Percentiles rank a stretch among this genome's conserved stretches.
Evolutionary conservation across 2,888 invertebrate genomes (phyloP).

Genomic region (Ectemnius continuus): DNA sequence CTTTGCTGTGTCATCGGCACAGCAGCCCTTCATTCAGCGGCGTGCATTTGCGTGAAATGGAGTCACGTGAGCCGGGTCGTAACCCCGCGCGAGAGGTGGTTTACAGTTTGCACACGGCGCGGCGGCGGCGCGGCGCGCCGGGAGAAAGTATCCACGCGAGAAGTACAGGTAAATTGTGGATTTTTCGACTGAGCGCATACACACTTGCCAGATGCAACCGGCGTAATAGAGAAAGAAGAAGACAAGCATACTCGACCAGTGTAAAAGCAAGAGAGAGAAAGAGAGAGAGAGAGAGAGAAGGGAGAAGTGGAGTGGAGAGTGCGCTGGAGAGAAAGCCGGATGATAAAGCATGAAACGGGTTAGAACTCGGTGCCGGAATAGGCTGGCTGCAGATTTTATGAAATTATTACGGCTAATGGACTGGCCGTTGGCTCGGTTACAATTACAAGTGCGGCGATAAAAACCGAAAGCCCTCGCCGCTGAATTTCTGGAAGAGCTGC

Average conservation of each 20-base stretch:
- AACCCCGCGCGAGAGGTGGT: conserved; percentile 1
- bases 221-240: too few species aligned
- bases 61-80: too few species aligned
- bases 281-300: too few species aligned
- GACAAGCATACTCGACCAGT: too few species aligned
- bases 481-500: conserved; percentile 28
- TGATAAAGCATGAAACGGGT: conserved; percentile 57
- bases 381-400: conserved; percentile 52
- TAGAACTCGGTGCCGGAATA: conserved; percentile 36
- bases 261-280: too few species aligned
- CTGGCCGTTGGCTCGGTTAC: conserved; percentile 56
- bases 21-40: background rate
- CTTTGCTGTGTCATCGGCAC: too few species aligned
- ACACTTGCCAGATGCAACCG: too few species aligned
- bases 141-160: background rate
- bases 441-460: conserved; percentile 53
- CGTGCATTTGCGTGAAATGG: too few species aligned
- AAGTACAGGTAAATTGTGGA: too few species aligned
- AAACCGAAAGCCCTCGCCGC: conserved; percentile 25
- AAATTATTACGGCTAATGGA: conserved; percentile 62
- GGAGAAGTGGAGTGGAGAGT: background rate
- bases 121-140: too few species aligned
- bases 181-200: too few species aligned
- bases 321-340: conserved; percentile 12
- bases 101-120: background rate